phyloP scores from a whole-genome alignment of 2,797 vertebrate genomes.

The Meda fulgida region DNA sequence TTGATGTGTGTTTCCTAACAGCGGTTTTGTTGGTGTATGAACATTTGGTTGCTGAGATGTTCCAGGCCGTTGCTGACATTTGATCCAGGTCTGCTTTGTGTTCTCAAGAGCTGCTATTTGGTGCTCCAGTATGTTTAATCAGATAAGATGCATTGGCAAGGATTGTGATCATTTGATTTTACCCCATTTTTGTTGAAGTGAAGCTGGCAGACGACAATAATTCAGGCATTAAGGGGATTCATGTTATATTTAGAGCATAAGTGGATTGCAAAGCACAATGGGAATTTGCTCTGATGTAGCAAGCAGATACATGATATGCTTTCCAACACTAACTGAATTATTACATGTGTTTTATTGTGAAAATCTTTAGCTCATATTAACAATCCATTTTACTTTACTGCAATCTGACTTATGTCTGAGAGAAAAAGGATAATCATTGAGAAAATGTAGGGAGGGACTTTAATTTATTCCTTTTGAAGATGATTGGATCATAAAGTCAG shows the following conservation, averaged over 20 bases:
- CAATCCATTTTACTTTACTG: neutral
- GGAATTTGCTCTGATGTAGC: constrained; percentile 27
- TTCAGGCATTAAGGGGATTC: constrained; percentile 29
- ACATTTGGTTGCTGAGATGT: constrained; percentile 21
- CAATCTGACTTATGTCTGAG: neutral
- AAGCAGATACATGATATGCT: neutral
- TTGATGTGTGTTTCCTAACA: neutral
- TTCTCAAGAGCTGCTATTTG: constrained; percentile 20
- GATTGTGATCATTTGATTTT: constrained; percentile 51
- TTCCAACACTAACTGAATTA: constrained; percentile 21
- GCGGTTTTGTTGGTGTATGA: constrained; percentile 7
- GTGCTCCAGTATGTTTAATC: constrained; percentile 47
- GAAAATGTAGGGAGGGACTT: neutral
- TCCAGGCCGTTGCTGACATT: constrained; percentile 41
- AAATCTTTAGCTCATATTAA: neutral
- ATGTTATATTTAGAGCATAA: constrained; percentile 49
- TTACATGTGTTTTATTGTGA: constrained; percentile 22
- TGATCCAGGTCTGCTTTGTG: constrained; percentile 40
- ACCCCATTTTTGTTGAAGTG: constrained; percentile 3
- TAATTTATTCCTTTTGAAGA: neutral
- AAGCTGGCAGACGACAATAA: constrained; percentile 19
- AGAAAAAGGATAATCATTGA: neutral
- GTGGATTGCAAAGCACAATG: constrained; percentile 35
- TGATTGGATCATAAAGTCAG: neutral
- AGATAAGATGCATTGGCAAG: constrained; percentile 46